Evolutionary conservation across 2,888 invertebrate species (phyloP).

Genomic region (Serripes groenlandicus): DNA sequence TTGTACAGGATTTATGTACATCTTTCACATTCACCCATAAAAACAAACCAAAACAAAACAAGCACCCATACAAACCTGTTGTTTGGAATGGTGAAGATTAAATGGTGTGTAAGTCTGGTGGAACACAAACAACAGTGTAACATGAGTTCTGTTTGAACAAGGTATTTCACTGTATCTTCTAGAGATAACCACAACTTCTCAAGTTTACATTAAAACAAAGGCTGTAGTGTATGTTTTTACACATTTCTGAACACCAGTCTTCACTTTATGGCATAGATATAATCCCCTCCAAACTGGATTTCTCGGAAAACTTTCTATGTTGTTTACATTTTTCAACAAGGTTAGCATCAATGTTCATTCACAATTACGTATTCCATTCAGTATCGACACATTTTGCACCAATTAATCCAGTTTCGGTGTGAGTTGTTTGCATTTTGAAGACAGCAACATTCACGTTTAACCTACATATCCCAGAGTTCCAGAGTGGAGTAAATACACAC

Average conservation of each 20-base stretch:
- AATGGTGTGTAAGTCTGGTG: not conserved
- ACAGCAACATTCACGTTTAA: slow-evolving; percentile 31
- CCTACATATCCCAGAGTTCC: slow-evolving; percentile 64
- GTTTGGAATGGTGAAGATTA: not conserved
- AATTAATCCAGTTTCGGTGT: not conserved
- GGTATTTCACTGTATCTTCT: slow-evolving; percentile 14
- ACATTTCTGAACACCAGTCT: slow-evolving; percentile 43
- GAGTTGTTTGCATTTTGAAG: slow-evolving; percentile 22
- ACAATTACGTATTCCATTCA: not conserved
- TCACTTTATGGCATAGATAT: slow-evolving; percentile 38
- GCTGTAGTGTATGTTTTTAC: slow-evolving; percentile 55
- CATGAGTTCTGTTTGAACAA: not conserved
- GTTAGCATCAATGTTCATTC: not conserved
- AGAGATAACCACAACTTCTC: slow-evolving; percentile 31
- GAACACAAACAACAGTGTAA: not conserved
- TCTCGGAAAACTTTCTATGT: slow-evolving; percentile 10
- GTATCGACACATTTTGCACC: not conserved
- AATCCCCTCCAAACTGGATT: slow-evolving; percentile 38
- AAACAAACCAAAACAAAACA: not conserved
- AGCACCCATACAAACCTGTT: not conserved
- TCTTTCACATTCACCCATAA: not conserved
- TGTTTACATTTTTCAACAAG: not conserved
- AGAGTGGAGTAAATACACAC: slow-evolving; percentile 54
- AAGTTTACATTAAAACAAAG: slow-evolving; percentile 61
- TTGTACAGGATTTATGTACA: not conserved